Base-by-base conservation (phyloP, 30 jellyfish, hydroid and myxozoan species). In the Aurelia sp. region DNA sequence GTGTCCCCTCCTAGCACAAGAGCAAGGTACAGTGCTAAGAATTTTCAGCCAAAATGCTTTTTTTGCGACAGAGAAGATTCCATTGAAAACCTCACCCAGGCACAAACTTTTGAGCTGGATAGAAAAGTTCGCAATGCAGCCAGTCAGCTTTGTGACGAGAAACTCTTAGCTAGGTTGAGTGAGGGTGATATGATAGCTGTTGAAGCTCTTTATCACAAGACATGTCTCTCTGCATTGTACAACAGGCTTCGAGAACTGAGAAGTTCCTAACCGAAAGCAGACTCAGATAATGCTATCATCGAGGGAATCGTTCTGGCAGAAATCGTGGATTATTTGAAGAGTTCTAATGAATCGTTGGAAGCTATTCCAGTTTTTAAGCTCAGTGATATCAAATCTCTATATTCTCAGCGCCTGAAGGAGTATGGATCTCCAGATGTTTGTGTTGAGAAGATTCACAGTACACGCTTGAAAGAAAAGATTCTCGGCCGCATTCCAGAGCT, bases 61-160 rank as follows among this genome's bases (percentile, higher is more conserved):
- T 74, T 74, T 21, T 52, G 73, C 15, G 74, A 59, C 1, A 3
- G 22, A 53, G 33, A 74, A 16, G 74, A 74, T 6, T 19, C 40
- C 4, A 0, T 2, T 6, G 77, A 50, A 4, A 51, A 31, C 52
- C 76, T 50, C 6, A 52, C 86, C 0, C 23, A 74, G 21, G 86
- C 86, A 33, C 86, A 74, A 19, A 74, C 74, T 0, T 7, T 74
- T 3, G 79, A 60, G 6, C 86, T 74, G 0, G 86, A 74, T 74
- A 30, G 21, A 74, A 5, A 15, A n/a, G 86, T 74, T 0, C 86
- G 74, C 22, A 78, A 74, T 52, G 78, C 86, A 0, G 86, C 86
- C 0, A 18, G 3, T 48, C 23, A 30, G 31, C 55, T 74, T 4
- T 16, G 20, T 3, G 86, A 74, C 7, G 58, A 74, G 21, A 74